Conservation (phyloP, 2,888 invertebrate species). For the Elgonia sp. region DNA sequence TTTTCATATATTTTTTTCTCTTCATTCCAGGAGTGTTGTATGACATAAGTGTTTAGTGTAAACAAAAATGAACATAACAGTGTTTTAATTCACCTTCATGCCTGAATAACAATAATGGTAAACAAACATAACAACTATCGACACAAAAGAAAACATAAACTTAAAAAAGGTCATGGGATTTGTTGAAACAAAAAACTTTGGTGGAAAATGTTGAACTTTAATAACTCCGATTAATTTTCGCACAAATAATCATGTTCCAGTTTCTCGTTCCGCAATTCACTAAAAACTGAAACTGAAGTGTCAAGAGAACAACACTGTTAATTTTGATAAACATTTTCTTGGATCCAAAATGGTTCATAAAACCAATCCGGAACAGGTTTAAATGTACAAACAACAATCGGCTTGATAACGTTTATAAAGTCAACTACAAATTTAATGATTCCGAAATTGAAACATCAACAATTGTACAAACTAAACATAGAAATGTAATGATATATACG, state of each 20-base stretch:
- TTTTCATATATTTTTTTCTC: no score
- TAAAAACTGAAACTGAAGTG: not conserved
- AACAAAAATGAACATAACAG: not conserved
- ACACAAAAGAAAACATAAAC: conserved; percentile 59
- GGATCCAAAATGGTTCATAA: not conserved
- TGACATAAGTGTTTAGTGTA: not conserved
- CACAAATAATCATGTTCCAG: not conserved
- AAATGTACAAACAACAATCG: not conserved
- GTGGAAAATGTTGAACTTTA: not conserved
- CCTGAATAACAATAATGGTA: conserved; percentile 21
- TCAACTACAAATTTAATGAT: conserved; percentile 72
- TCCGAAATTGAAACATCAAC: conserved; percentile 42
- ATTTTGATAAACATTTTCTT: not conserved
- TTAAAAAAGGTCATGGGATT: conserved; percentile 24
- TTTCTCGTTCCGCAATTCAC: not conserved
- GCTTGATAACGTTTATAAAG: conserved; percentile 67
- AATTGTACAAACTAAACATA: conserved; percentile 34
- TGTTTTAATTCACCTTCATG: conserved; percentile 49
- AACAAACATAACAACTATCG: conserved; percentile 39
- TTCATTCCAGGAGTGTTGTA: no score
- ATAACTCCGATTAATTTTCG: not conserved
- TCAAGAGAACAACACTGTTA: not conserved
- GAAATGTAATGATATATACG: conserved; percentile 35
- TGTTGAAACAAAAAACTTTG: not conserved
- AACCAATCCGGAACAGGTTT: not conserved